A percentile compares a stretch with the other conserved stretches of the same genome.
Evolutionary conservation across 2,888 invertebrate genomes (phyloP).

Genomic region (Cacoxenus indagator): DNA sequence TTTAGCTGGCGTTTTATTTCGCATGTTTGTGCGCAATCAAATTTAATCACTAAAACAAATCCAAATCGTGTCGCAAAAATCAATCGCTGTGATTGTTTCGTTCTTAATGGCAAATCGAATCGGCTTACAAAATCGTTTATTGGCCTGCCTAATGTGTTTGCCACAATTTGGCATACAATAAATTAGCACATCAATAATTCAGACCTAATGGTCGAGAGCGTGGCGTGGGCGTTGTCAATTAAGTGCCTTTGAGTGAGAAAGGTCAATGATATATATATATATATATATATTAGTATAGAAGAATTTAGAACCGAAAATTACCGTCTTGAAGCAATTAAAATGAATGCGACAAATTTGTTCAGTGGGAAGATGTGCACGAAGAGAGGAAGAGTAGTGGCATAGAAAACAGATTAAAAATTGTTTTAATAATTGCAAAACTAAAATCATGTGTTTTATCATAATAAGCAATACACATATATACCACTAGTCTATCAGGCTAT

Average conservation of each 20-base stretch:
- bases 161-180: constrained; percentile 64
- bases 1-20: not conserved
- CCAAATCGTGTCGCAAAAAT: not conserved
- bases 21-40: not conserved
- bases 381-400: too few species aligned
- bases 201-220: constrained; percentile 24
- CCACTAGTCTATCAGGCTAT: too few species aligned
- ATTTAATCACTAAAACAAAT: not conserved
- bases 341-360: too few species aligned
- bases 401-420: too few species aligned
- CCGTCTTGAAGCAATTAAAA: too few species aligned
- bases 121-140: not conserved
- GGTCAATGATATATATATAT: too few species aligned
- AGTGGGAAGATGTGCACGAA: too few species aligned
- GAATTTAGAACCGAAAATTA: too few species aligned
- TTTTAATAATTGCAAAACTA: too few species aligned
- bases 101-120: not conserved
- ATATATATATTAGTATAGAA: too few species aligned
- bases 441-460: too few species aligned
- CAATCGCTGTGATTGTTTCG: constrained; percentile 13
- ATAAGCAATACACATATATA: too few species aligned
- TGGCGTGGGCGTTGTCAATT: not conserved
- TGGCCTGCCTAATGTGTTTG: constrained; percentile 20
- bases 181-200: constrained; percentile 63
- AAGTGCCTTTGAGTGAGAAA: not conserved